A percentile compares a stretch with the other conserved stretches of the same genome.
phyloP scores from a whole-genome alignment of 2,113 vertebrate species.

The Spea bombifrons region DNA sequence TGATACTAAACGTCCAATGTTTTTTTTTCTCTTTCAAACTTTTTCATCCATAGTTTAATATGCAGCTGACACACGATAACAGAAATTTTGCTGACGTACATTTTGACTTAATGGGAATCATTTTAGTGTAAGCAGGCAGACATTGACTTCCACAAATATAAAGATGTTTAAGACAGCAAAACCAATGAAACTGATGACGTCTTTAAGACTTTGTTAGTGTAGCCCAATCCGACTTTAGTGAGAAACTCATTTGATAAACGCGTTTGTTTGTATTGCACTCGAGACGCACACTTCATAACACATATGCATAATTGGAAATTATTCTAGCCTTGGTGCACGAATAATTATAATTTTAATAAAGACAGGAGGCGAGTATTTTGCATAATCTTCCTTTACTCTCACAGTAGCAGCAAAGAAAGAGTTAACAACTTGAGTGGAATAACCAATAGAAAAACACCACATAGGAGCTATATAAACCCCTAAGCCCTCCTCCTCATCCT shows the following conservation, averaged over 20 bases:
- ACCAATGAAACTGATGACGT: constrained; percentile 7
- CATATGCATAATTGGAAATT: constrained; percentile 13
- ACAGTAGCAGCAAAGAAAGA: too few relatives aligned
- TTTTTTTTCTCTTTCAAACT: not conserved
- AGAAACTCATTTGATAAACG: constrained; percentile 7
- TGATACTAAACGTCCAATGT: not conserved
- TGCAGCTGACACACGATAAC: not conserved
- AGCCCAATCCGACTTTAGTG: not conserved
- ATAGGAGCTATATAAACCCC: too few relatives aligned
- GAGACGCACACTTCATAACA: not conserved
- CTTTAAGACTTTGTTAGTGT: constrained; percentile 5
- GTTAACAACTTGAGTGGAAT: too few relatives aligned
- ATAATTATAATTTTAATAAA: too few relatives aligned
- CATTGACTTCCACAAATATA: constrained; percentile 6
- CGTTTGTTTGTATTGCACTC: constrained; percentile 3
- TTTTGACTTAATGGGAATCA: not conserved
- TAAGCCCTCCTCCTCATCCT: too few relatives aligned
- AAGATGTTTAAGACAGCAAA: not conserved
- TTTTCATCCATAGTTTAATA: not conserved
- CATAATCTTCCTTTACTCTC: too few relatives aligned
- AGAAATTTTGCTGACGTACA: not conserved
- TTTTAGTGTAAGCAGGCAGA: not conserved
- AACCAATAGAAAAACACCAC: too few relatives aligned
- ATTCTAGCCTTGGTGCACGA: too few relatives aligned
- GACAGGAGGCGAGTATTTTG: too few relatives aligned